These are phyloP conservation scores for Sesamia nonagrioides DNA, from an alignment of 1,140 invertebrate species.

Conservation along the genomic window DNA sequence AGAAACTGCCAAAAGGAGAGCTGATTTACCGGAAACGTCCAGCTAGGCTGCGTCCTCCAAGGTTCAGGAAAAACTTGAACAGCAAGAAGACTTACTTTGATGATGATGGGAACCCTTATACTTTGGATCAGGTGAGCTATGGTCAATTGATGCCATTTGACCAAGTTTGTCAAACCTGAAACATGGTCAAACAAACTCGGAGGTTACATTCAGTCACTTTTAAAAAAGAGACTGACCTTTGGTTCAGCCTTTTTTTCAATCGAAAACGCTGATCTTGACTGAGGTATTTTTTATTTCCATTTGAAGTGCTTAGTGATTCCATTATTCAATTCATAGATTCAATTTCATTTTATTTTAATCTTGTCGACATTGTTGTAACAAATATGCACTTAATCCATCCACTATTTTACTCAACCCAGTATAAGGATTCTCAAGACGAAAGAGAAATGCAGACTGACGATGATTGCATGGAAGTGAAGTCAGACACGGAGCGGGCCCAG, in stretches of 20 bases:
- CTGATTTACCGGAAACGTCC: conserved; percentile 89
- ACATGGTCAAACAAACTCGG: no score
- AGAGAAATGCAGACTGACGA: conserved; percentile 75
- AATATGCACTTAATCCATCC: no score
- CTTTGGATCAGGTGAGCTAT: conserved; percentile 63
- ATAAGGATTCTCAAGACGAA: conserved; percentile 69
- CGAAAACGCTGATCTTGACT: no score
- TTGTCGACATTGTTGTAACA: no score
- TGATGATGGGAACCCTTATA: conserved; percentile 88
- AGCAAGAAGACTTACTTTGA: conserved; percentile 90
- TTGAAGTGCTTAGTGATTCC: no score
- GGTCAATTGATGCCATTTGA: no score
- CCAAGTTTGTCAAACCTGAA: background rate
- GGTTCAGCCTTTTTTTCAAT: no score
- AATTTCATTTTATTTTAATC: no score
- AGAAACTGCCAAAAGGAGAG: conserved; percentile 84
- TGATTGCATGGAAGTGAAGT: conserved; percentile 60
- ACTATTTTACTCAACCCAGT: background rate
- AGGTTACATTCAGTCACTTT: no score
- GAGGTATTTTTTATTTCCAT: no score
- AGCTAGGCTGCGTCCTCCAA: conserved; percentile 67
- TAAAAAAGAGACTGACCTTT: no score
- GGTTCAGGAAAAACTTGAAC: conserved; percentile 67
- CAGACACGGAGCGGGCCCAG: conserved; percentile 7
- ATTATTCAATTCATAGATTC: no score